phyloP scores from a whole-genome alignment of 2,113 vertebrate genomes.

The Alexandromys fortis region DNA sequence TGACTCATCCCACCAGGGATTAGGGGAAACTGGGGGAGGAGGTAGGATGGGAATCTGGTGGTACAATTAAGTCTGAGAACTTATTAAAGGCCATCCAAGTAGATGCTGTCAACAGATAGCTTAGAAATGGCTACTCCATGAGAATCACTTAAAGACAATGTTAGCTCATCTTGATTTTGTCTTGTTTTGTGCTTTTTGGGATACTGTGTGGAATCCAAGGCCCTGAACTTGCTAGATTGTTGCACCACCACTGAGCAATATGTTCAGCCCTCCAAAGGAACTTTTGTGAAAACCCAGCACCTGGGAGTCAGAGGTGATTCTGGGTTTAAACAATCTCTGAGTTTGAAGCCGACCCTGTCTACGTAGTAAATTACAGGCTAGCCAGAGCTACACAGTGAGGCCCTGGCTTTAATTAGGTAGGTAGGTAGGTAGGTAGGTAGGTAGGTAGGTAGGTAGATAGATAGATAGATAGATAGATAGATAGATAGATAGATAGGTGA shows the following conservation, averaged over 20 bases:
- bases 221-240: background rate
- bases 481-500: too few relatives aligned
- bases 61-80: slow-evolving; percentile 13
- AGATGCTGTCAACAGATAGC: background rate
- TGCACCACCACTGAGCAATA: background rate
- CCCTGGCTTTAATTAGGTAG: background rate
- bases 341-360: background rate
- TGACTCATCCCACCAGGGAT: background rate
- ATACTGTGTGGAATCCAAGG: background rate
- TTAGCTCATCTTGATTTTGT: too few relatives aligned
- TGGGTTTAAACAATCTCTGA: too few relatives aligned
- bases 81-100: background rate
- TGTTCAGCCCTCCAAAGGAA: background rate
- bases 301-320: background rate
- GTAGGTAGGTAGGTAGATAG: too few relatives aligned
- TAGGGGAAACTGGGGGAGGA: background rate
- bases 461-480: too few relatives aligned
- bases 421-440: too few relatives aligned
- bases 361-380: background rate
- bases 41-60: background rate
- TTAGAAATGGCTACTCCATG: slow-evolving; percentile 24
- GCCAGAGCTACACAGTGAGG: background rate
- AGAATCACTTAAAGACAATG: background rate
- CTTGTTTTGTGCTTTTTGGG: background rate
- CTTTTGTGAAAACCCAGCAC: background rate